Conservation (phyloP, 2,113 vertebrate species). For the Egretta garzetta region DNA sequence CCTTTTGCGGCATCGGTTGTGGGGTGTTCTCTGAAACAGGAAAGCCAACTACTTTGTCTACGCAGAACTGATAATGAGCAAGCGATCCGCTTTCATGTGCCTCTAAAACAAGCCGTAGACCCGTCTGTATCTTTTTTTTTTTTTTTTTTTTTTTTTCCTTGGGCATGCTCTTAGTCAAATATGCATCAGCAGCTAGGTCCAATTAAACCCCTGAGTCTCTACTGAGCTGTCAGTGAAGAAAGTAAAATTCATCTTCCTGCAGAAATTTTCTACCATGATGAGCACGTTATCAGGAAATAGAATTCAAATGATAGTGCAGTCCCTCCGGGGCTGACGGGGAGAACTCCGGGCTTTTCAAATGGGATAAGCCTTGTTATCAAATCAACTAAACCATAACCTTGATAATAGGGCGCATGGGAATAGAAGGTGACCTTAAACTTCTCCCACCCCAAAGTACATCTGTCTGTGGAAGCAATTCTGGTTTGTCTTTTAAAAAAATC, state of each 20-base stretch:
- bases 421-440: constrained; percentile 32
- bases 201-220: constrained; percentile 23
- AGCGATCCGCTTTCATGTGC: background rate
- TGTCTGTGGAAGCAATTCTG: background rate
- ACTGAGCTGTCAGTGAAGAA: constrained; percentile 46
- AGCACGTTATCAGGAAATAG: constrained; percentile 51
- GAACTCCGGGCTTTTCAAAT: background rate
- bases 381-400: background rate
- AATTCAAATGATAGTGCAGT: constrained; percentile 21
- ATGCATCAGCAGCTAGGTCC: constrained; percentile 21
- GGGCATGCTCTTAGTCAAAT: constrained; percentile 18
- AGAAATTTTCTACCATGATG: constrained; percentile 53
- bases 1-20: rapidly evolving
- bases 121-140: background rate
- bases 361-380: background rate
- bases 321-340: background rate
- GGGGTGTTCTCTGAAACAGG: background rate
- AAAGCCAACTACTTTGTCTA: background rate
- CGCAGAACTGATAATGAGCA: background rate
- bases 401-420: background rate
- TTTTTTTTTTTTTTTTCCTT: background rate
- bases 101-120: background rate
- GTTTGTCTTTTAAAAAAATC: background rate
- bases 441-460: background rate
- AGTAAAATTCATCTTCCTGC: constrained; percentile 49